Percentiles rank a stretch among this genome's conserved stretches.
phyloP scores from a whole-genome alignment of 2,113 vertebrate genomes.

The Nothoprocta pentlandii region DNA sequence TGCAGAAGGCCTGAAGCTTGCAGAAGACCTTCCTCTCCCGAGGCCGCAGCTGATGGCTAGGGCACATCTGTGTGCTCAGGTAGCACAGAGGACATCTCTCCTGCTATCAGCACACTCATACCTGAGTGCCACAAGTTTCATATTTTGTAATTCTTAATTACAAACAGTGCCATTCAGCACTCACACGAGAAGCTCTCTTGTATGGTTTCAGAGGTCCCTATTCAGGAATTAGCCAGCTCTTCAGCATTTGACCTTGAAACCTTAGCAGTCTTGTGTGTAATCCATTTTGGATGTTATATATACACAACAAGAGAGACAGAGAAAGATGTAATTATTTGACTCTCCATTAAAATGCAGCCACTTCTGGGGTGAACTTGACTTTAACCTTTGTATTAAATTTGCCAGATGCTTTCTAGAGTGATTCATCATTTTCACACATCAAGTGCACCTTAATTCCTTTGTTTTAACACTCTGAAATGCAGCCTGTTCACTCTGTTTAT shows the following conservation, averaged over 20 bases:
- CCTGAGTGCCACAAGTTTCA: background rate
- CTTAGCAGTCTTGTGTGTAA: background rate
- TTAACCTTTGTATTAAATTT: background rate
- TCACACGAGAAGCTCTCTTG: background rate
- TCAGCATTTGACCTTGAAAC: background rate
- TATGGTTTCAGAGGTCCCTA: background rate
- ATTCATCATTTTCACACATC: background rate
- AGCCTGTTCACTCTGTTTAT: background rate
- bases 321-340: background rate
- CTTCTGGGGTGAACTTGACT: background rate
- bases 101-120: fast-evolving
- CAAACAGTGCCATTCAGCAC: background rate
- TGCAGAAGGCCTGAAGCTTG: background rate
- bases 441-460: background rate
- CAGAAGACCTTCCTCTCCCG: background rate
- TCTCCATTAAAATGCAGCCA: background rate
- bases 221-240: background rate
- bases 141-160: background rate
- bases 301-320: background rate
- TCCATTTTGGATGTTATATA: background rate
- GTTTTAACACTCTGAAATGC: conserved; percentile 16
- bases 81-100: background rate
- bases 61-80: fast-evolving
- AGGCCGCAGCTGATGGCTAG: background rate
- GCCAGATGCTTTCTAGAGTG: background rate